Evolutionary conservation across 2,888 invertebrate species (phyloP).

Genomic region (Hydrotaea cyrtoneurina): DNA sequence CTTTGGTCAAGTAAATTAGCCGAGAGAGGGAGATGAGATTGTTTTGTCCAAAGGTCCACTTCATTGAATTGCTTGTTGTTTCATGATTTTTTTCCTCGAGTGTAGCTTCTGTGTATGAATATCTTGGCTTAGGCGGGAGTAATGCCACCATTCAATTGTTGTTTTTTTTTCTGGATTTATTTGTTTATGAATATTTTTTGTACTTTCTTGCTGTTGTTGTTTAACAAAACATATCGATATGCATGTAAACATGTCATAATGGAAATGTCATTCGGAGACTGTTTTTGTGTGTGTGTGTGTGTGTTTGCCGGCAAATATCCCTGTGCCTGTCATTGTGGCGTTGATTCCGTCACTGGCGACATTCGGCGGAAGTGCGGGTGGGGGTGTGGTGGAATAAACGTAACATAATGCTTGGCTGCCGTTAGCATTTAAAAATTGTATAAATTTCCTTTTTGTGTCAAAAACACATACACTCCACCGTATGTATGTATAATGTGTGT

Average conservation of each 20-base stretch:
- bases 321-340: background rate
- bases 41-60: no score
- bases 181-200: background rate
- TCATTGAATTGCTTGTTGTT: background rate
- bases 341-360: background rate
- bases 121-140: background rate
- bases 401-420: background rate
- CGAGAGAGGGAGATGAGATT: no score
- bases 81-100: background rate
- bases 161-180: background rate
- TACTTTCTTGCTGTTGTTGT: background rate
- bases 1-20: no score
- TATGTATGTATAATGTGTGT: background rate
- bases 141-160: background rate
- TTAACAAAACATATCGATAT: conserved; percentile 21
- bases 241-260: conserved; percentile 29
- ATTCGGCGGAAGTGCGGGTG: background rate
- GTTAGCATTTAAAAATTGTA: conserved; percentile 12
- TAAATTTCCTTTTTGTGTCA: conserved; percentile 8
- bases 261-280: conserved; percentile 26
- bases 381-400: background rate
- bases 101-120: background rate
- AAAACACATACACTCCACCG: background rate
- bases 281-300: no score
- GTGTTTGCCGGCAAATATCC: background rate